Evolutionary conservation across 2,797 vertebrate genomes (phyloP), one percentile per base, ranked within the genome.

Genomic region (Oryzias dopingdopingensis): DNA sequence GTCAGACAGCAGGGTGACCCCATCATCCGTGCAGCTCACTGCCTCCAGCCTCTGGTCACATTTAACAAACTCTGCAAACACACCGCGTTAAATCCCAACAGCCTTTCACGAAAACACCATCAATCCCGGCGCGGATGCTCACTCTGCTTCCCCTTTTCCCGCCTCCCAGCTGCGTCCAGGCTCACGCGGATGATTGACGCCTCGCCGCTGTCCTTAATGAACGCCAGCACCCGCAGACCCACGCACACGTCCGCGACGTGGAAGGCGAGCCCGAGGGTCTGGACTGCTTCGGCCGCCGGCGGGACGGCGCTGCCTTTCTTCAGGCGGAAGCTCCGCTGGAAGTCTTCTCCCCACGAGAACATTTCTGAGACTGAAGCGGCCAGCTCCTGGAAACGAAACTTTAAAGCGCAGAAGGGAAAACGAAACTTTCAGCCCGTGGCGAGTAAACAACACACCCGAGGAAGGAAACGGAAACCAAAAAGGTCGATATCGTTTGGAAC

Each of bases 11-110:
- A 91, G 0, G 0, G 87, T 70, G 4, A 26, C 61, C 4, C 81
- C 59, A 1, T 86, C 81, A 2, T 32, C 80, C 2, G 81, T 72
- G 6, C 88, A 91, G 49, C 85, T 88, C 76, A 92, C 64, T 4
- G 82, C 86, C 0, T 10, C 16, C 37, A 89, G 69, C 65, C 76
- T 65, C 77, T 60, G 58, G 0, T 67, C 62, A 18, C 49, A 48
- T 2, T 60, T 37, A 0, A 75, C 23, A 14, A 1, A 6, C 56
- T 72, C 92, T 93, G 77, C 5, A 49, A 23, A 59, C 14, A 51
- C 17, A 57, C 55, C 29, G 14, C 13, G 10, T 37, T 13, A 3
- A 13, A 12, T 37, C 32, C 32, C 32, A 37, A 13, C 32, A 13
- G 8, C 32, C 12, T 6, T 26, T 5, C 24, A 26, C 20, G 20